Conservation (phyloP, 2,113 vertebrate genomes). For the Hassar affinis region DNA sequence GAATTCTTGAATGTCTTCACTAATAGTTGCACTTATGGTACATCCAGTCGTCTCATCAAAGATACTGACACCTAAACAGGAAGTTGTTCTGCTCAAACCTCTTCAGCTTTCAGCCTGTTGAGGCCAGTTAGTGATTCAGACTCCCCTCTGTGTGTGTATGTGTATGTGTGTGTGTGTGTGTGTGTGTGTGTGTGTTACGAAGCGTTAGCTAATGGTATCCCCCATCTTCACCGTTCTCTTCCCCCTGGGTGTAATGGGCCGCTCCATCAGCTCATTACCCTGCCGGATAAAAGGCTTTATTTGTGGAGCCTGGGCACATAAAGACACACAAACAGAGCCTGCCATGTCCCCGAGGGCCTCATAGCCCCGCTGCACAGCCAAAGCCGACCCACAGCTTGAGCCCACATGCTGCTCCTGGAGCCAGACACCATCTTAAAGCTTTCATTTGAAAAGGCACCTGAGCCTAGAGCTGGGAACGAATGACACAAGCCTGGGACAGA, state of each 20-base stretch:
- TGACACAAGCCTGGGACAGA: neutral
- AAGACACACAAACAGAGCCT: constrained; percentile 57
- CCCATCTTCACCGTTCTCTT: constrained; percentile 15
- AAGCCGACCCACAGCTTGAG: neutral
- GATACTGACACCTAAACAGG: constrained; percentile 41
- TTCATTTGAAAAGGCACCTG: constrained; percentile 35
- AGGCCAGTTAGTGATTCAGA: constrained; percentile 40
- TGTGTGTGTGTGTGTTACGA: constrained; percentile 7
- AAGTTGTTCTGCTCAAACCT: constrained; percentile 42
- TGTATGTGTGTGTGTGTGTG: neutral
- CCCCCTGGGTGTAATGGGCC: constrained; percentile 62
- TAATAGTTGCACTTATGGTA: neutral
- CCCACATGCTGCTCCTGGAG: constrained; percentile 36
- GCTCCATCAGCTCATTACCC: constrained; percentile 68
- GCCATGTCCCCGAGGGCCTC: constrained; percentile 23
- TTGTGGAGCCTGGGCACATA: constrained; percentile 58
- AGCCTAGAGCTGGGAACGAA: neutral
- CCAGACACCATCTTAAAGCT: constrained; percentile 26
- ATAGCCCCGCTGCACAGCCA: neutral
- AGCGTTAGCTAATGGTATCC: constrained; percentile 59
- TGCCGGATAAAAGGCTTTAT: constrained; percentile 64
- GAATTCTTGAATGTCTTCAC: neutral
- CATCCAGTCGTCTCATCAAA: constrained; percentile 7
- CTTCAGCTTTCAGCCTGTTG: constrained; percentile 21
- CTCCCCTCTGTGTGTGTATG: neutral